Conservation (phyloP, 1,140 invertebrate genomes). For the Helicoverpa zea region DNA sequence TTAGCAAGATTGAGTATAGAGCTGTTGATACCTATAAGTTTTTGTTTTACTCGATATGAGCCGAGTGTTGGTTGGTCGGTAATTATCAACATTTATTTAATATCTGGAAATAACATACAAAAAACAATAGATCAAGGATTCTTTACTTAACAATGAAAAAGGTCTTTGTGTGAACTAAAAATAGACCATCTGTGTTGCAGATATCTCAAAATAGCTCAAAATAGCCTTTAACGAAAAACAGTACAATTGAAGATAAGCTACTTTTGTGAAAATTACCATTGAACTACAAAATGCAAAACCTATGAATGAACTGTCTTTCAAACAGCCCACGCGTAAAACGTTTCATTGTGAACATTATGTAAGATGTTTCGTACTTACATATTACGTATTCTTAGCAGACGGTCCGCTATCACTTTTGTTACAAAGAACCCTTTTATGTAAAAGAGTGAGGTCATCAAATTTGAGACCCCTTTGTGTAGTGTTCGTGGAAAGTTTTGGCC, state of each 20-base stretch:
- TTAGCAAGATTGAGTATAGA: no score
- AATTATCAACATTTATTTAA: no score
- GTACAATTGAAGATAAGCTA: background rate
- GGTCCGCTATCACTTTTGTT: background rate
- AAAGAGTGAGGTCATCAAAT: background rate
- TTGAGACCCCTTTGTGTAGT: background rate
- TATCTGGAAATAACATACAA: no score
- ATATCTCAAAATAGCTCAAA: no score
- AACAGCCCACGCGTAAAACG: background rate
- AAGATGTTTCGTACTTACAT: background rate
- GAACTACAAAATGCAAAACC: background rate
- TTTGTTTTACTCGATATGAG: no score
- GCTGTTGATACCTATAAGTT: no score
- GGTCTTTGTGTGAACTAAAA: background rate
- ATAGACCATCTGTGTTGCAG: no score
- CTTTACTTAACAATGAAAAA: background rate
- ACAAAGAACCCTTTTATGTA: background rate
- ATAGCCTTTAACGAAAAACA: background rate
- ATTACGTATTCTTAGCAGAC: background rate
- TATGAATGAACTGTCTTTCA: conserved; percentile 4
- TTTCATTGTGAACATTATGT: background rate
- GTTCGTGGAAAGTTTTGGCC: no score
- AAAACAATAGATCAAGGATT: no score
- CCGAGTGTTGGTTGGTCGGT: no score
- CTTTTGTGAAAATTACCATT: no score